Evolutionary conservation across 1,140 invertebrate species (phyloP), one percentile per base, ranked within the genome.

Genomic region (Lepidurus couesii): DNA sequence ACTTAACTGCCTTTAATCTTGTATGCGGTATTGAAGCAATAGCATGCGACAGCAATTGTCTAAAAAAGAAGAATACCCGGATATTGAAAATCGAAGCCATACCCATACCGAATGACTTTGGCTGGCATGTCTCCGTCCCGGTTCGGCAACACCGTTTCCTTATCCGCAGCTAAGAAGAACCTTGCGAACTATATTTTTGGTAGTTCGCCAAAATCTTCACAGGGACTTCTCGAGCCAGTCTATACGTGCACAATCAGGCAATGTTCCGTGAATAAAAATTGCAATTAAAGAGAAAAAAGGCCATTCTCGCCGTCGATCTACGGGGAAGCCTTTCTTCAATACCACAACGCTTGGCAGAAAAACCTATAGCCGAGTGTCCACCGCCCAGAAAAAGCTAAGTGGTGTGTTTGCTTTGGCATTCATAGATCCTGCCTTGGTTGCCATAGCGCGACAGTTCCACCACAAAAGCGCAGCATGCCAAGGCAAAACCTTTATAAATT

Each of bases 41-140:
- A 65, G 53, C 11, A 65, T 65, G 47, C 13, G 53, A 16, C 53
- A 65, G 53, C 53, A 65, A 65, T 65, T 65, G 53, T 65, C n/a
- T 21, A 65, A 65, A 21, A 21, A 65, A 16, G 13, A 65, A 7
- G 53, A 10, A 10, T 13, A 21, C 53, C 53, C 53, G 53, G 53
- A 65, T 65, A 65, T 65, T 65, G 53, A 65, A 65, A 65, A 65
- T 65, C 53, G 53, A 65, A 65, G 53, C 53, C 53, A 65, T 65
- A 65, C 53, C 53, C 53, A 65, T 65, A 65, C 53, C 53, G 53
- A 65, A 65, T 65, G 53, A 65, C 53, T 65, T 34, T 65, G 53
- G 9, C 21, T 65, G 53, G 53, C 53, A 65, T 65, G 53, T 16
- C 53, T 16, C 53, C 53, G 21, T 65, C 53, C 53, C 53, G 9